Evolutionary conservation across 2,797 vertebrate species (phyloP).

Genomic region (Amniataba percoides): DNA sequence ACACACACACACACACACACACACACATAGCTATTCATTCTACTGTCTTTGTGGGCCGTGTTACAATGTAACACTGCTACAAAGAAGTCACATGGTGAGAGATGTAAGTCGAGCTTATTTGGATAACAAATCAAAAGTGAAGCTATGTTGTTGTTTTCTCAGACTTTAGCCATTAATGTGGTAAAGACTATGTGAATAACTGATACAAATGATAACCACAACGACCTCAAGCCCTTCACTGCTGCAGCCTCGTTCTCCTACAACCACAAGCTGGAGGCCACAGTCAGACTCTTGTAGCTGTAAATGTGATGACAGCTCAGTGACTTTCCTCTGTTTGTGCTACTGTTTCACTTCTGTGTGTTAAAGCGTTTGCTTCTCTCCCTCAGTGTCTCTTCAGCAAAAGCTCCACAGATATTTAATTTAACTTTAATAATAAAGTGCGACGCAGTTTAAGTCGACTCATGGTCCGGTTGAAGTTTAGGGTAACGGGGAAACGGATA

Average conservation of each 20-base stretch:
- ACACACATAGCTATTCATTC: too few species aligned
- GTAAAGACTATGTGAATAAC: not conserved
- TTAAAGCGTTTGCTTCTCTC: not conserved
- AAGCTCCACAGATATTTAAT: not conserved
- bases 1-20: too few species aligned
- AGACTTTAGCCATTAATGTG: not conserved
- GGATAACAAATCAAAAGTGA: not conserved
- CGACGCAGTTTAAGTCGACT: constrained; percentile 19
- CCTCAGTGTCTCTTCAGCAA: not conserved
- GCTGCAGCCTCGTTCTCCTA: not conserved
- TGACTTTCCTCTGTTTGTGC: not conserved
- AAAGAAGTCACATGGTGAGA: not conserved
- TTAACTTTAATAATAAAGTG: constrained; percentile 64
- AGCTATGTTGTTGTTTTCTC: not conserved
- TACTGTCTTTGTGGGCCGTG: too few species aligned
- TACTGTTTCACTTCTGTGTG: not conserved
- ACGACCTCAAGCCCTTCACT: not conserved
- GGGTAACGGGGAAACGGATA: not conserved
- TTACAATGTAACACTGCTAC: not conserved
- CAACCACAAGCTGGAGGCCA: not conserved
- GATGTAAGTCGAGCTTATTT: not conserved
- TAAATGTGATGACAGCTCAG: too few species aligned
- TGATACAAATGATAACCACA: not conserved
- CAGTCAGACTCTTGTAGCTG: too few species aligned
- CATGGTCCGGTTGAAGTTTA: constrained; percentile 1